phyloP scores from a whole-genome alignment of 2,113 vertebrate genomes.

The Hippocampus mohnikei region DNA sequence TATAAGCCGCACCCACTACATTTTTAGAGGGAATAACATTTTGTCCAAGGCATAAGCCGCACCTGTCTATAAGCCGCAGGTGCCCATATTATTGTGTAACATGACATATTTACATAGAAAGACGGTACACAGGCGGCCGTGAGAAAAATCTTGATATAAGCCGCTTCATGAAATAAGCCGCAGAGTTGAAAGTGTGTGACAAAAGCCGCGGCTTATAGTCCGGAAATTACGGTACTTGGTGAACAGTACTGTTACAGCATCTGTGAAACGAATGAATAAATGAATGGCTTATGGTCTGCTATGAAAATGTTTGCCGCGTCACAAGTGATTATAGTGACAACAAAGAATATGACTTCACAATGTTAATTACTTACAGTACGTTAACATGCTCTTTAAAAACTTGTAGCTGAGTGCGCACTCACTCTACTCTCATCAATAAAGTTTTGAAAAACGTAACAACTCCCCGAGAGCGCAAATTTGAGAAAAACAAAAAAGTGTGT shows the following conservation, averaged over 20 bases:
- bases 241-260: neutral
- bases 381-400: neutral
- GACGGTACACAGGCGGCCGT: too few relatives aligned
- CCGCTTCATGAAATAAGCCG: too few relatives aligned
- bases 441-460: neutral
- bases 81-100: too few relatives aligned
- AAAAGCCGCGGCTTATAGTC: too few relatives aligned
- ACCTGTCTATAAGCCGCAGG: too few relatives aligned
- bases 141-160: too few relatives aligned
- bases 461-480: neutral
- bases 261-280: neutral
- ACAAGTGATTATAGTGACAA: neutral
- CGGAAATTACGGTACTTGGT: too few relatives aligned
- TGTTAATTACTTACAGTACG: neutral
- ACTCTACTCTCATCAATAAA: neutral
- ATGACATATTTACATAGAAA: too few relatives aligned
- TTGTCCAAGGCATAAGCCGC: too few relatives aligned
- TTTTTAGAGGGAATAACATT: too few relatives aligned
- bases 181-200: too few relatives aligned
- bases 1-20: too few relatives aligned
- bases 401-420: neutral
- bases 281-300: neutral
- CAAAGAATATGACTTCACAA: neutral
- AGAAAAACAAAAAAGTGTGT: neutral
- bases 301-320: neutral